Evolutionary conservation across 2,113 vertebrate genomes (phyloP), one percentile per base, ranked within the genome.

Genomic region (Brachyhypopomus gauderio): DNA sequence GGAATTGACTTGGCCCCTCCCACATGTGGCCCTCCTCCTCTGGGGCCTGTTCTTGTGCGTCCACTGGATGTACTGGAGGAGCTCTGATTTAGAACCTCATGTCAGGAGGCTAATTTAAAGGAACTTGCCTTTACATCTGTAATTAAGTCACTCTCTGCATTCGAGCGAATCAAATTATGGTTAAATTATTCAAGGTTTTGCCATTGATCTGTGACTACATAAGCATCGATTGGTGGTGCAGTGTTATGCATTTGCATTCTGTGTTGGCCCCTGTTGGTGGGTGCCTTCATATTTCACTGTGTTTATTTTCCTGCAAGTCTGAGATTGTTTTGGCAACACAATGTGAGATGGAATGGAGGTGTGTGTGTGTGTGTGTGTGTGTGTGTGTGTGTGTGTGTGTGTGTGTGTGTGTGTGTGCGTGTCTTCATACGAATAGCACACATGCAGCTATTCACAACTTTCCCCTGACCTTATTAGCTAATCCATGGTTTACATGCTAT

Each of bases 401-500:
- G 45, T 19, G 70, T 71, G 81, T 85, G 84, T 80, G 71, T 79
- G 78, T 69, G 88, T 82, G 77, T 87, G 75, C 60, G 78, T 59
- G 25, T 75, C 60, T 77, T 81, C 66, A 86, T n/a, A 78, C 8
- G 75, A 58, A 80, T 66, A 81, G 11, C 64, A 78, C 75, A 55
- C 75, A 19, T 4, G 30, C 70, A 77, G 75, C 63, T 64, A 75
- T 81, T 78, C 48, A 55, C 63, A 75, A 36, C 70, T 52, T 12
- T 75, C 76, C 41, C 62, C 38, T 82, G 76, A 81, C 75, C 79
- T 56, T 76, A 76, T 76, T 59, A 55, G 56, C 48, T 83, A 75
- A 78, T 84, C 82, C 78, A 77, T 64, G 45, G 64, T 71, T 60
- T 75, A 66, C 71, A 81, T 71, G 75, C 38, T 63, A 78, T 11